These are phyloP conservation scores for Habropoda laboriosa DNA, from an alignment of 1,140 invertebrate species.

Conservation along the genomic window DNA sequence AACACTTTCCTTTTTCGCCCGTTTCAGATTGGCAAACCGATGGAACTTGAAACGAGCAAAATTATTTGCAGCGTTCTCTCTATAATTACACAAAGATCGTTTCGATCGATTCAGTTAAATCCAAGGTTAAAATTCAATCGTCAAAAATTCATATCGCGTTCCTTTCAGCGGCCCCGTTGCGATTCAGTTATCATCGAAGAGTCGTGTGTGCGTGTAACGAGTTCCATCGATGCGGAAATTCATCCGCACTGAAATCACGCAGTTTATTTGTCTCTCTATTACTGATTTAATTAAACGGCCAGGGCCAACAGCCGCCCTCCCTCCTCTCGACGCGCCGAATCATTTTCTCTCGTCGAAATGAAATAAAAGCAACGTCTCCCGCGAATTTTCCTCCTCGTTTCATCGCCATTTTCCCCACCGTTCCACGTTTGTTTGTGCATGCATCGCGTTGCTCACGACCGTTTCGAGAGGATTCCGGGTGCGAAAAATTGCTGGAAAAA, in stretches of 20 bases:
- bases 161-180: background rate
- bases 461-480: background rate
- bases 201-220: background rate
- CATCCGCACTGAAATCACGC: background rate
- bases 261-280: conserved; percentile 25
- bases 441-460: background rate
- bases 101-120: background rate
- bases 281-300: conserved; percentile 27
- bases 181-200: background rate
- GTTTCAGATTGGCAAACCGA: no score
- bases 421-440: no score
- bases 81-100: no score
- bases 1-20: no score
- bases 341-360: conserved; percentile 16
- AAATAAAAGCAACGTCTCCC: background rate
- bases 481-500: background rate
- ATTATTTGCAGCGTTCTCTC: no score
- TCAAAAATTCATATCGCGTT: background rate
- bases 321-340: background rate
- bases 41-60: no score
- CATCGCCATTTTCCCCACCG: background rate
- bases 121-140: background rate
- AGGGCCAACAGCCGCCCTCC: background rate
- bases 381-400: background rate
- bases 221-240: background rate